phyloP scores from a whole-genome alignment of 2,888 invertebrate genomes.

The Ecliptopera silaceata region DNA sequence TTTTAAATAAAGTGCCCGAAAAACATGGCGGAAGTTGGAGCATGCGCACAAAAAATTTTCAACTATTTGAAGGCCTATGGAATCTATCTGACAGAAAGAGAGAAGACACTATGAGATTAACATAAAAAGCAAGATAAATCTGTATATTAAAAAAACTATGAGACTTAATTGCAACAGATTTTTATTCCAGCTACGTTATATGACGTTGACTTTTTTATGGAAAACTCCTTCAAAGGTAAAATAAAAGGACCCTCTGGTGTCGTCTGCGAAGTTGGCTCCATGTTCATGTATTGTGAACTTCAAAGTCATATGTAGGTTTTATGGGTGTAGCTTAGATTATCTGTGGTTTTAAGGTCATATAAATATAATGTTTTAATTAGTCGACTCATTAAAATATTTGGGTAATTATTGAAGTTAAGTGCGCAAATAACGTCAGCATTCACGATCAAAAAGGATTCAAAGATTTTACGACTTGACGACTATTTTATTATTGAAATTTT shows the following conservation, averaged over 20 bases:
- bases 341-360: slow-evolving; percentile 9
- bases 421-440: slow-evolving; percentile 23
- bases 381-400: slow-evolving; percentile 26
- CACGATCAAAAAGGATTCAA: slow-evolving; percentile 18
- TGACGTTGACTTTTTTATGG: neutral
- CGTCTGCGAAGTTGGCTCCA: neutral
- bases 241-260: neutral
- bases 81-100: too few relatives aligned
- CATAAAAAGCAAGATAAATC: too few relatives aligned
- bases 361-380: slow-evolving; percentile 27
- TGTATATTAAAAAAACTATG: too few relatives aligned
- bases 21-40: too few relatives aligned
- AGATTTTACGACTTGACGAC: slow-evolving; percentile 1
- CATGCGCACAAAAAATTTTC: too few relatives aligned
- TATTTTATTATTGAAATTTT: slow-evolving; percentile 10
- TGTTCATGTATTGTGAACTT: neutral
- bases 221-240: slow-evolving; percentile 10
- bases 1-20: too few relatives aligned
- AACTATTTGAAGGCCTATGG: too few relatives aligned
- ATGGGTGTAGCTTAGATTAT: neutral
- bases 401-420: slow-evolving; percentile 28
- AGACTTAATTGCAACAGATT: too few relatives aligned
- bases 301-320: neutral
- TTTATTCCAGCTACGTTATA: too few relatives aligned
- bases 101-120: too few relatives aligned